Percentiles rank a stretch among this genome's conserved stretches.
Conservation (phyloP, 2,888 invertebrate species). For the Acanthoscelides obtectus region DNA sequence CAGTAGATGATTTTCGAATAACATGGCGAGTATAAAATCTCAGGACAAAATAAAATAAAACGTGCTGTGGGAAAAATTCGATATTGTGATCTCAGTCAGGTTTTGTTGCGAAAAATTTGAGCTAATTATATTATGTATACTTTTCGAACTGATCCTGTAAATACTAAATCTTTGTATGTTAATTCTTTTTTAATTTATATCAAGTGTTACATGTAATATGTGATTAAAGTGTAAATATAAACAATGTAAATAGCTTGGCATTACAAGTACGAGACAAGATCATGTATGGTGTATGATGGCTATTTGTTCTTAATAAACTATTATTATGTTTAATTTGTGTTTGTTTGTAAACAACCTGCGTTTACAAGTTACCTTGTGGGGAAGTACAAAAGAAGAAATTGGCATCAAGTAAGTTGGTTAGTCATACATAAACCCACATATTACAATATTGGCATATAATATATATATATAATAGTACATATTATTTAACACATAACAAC, state of each 20-base stretch:
- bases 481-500: no score
- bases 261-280: constrained; percentile 32
- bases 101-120: constrained; percentile 21
- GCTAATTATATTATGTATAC: constrained; percentile 17
- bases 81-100: constrained; percentile 40
- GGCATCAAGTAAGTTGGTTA: no score
- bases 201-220: constrained; percentile 15
- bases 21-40: neutral
- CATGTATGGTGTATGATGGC: constrained; percentile 40
- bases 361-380: no score
- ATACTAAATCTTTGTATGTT: constrained; percentile 28
- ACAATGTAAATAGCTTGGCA: constrained; percentile 43
- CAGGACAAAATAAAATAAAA: neutral
- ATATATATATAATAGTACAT: no score
- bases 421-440: no score
- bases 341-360: neutral
- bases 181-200: constrained; percentile 21
- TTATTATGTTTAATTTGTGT: constrained; percentile 11
- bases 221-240: constrained; percentile 33
- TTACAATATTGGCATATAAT: no score
- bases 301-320: constrained; percentile 40
- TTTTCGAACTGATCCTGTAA: constrained; percentile 36
- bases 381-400: no score
- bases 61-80: neutral
- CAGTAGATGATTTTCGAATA: neutral